Evolutionary conservation across 2,888 invertebrate species (phyloP), one percentile per base, ranked within the genome.

Genomic region (Coelogynopora nodosa): DNA sequence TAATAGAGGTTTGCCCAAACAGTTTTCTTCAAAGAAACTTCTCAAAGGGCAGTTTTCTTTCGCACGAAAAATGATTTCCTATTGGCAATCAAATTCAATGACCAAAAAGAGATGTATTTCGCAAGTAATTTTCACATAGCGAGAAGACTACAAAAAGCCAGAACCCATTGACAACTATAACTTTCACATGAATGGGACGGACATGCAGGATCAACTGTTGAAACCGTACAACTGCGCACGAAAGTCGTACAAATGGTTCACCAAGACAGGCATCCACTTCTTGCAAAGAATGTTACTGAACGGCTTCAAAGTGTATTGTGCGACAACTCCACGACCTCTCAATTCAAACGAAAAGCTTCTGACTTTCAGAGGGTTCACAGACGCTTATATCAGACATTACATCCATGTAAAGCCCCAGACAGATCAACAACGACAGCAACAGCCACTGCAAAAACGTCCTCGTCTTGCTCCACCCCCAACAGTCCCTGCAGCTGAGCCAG

Each of bases 161-260:
- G 82, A 5, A 30, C 30, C 82, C 10, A 82, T 82, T 28, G 82
- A 82, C 31, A 29, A 82, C 82, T 28, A 82, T 28, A 82, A 82
- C 27, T 82, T 82, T 28, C 27, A 82, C 29, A 82, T 82, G 82
- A 82, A 82, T 82, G 82, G 82, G 31, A 82, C 82, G 10, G 82
- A 82, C 31, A 82, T 31, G 82, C 82, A 82, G 31, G 82, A 82
- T 27, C 82, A 82, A 31, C 82, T 31, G 29, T 27, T 82, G 18
- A 82, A 82, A 28, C 82, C 82, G 29, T 82, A 82, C 82, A 31
- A 82, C n/a, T 82, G 82, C 27, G 31, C 31, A 27, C 82, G 23
- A 82, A 82, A 82, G 31, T 82, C 82, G n/a, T 82, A 82, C 27
- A 82, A 28, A 82, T 82, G 82, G 82, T 82, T 82, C 31, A 18